Conservation (phyloP, 2,797 vertebrate species). For the Anguilla pacifica region DNA sequence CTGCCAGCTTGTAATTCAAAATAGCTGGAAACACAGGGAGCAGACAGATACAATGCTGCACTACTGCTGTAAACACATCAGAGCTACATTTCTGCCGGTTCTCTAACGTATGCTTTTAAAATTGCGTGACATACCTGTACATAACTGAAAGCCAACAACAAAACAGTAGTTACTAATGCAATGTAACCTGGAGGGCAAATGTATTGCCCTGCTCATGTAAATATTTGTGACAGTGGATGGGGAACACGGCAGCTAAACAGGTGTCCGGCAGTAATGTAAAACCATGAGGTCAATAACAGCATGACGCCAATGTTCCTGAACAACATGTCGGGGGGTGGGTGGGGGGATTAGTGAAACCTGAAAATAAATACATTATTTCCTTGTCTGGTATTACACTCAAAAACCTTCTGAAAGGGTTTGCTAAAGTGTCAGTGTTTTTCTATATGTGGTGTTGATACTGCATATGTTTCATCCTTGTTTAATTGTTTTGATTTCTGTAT, state of each 20-base stretch:
- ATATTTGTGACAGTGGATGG: constrained; percentile 15
- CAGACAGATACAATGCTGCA: neutral
- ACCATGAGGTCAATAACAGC: neutral
- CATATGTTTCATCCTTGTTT: too few relatives aligned
- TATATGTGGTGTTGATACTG: neutral
- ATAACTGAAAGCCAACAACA: neutral
- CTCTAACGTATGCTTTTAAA: neutral
- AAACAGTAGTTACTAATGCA: neutral
- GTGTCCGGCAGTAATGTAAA: neutral
- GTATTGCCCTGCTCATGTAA: constrained; percentile 16
- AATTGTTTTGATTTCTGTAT: too few relatives aligned
- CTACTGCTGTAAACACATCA: neutral
- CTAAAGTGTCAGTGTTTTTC: neutral
- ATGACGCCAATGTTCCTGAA: neutral
- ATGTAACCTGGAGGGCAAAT: neutral
- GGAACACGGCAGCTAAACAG: neutral
- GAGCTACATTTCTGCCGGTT: neutral
- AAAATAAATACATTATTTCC: neutral
- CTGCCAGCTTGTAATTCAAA: neutral
- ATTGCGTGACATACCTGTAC: neutral
- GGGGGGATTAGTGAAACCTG: neutral
- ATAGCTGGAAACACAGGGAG: neutral
- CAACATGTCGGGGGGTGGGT: neutral
- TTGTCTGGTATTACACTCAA: neutral
- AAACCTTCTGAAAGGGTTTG: neutral